Percentiles rank a stretch among this genome's conserved stretches.
phyloP scores from a whole-genome alignment of 1,140 invertebrate species.

The Pantala flavescens region DNA sequence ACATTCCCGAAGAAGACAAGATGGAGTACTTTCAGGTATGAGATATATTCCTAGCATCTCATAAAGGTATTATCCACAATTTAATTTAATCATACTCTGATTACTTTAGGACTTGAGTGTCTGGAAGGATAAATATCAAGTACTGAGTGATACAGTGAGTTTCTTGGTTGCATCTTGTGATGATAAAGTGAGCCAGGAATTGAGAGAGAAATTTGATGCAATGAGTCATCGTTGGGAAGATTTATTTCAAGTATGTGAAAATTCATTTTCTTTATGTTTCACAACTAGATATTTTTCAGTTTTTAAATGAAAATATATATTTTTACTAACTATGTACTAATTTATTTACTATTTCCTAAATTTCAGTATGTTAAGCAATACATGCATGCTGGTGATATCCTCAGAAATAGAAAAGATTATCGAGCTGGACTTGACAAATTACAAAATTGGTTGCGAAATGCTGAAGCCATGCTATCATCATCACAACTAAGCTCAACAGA shows the following conservation, averaged over 20 bases:
- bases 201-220: slow-evolving; percentile 60
- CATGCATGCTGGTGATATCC: slow-evolving; percentile 76
- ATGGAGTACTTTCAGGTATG: slow-evolving; percentile 61
- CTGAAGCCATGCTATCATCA: slow-evolving; percentile 55
- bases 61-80: not conserved
- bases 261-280: not conserved
- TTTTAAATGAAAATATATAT: too few species aligned
- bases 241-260: slow-evolving; percentile 51
- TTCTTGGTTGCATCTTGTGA: slow-evolving; percentile 81
- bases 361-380: slow-evolving; percentile 61
- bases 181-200: slow-evolving; percentile 60
- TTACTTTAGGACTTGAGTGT: slow-evolving; percentile 74
- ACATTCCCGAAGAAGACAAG: slow-evolving; percentile 67
- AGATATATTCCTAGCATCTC: slow-evolving; percentile 13
- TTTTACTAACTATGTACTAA: not conserved
- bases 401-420: slow-evolving; percentile 71
- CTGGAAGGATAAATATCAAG: slow-evolving; percentile 79
- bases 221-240: slow-evolving; percentile 70
- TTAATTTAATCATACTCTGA: slow-evolving; percentile 12
- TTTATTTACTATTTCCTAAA: too few species aligned
- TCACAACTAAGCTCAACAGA: slow-evolving; percentile 61
- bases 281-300: too few species aligned
- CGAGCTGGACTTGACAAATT: slow-evolving; percentile 61
- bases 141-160: slow-evolving; percentile 71
- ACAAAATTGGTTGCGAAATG: slow-evolving; percentile 66